Evolutionary conservation across 2,888 invertebrate species (phyloP), one percentile per base, ranked within the genome.

Genomic region (Caenorhabditis afra): DNA sequence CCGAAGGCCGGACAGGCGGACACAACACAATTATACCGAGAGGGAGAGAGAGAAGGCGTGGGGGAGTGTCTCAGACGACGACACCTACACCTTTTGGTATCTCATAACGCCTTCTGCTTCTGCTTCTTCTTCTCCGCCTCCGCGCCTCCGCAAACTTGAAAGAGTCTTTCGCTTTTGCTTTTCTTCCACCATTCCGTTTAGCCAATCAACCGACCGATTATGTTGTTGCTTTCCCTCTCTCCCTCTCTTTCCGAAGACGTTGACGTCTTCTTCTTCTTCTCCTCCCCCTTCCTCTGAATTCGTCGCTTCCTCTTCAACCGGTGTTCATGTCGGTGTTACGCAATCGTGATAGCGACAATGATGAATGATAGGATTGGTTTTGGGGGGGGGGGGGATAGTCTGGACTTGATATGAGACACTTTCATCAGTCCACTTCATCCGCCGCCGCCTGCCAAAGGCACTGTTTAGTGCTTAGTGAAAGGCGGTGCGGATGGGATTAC

Each of bases 151-250:
- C n/a, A 55, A 62, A 62, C 70, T 71, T 71, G 70, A 70, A 70
- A 70, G 59, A n/a, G n/a, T n/a, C n/a, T n/a, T n/a, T n/a, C n/a
- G 12, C 68, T n/a, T 59, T 14, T 16, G 3, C 35, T 14, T 7
- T 3, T 8, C 7, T 11, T 10, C 44, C 52, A 53, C 53, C 66
- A 55, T 55, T 70, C 62, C 71, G 71, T 71, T 71, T 71, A 71
- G 71, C 71, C 71, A 71, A 71, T 71, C 71, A 71, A 62, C 71
- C 62, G 57, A 52, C 59, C 68, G 68, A 70, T 70, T 70, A 70
- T 64, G 71, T 70, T 59, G 61, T 64, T 71, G 62, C 71, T 52
- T 44, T 22, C 39, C 49, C 41, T 50, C 49, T n/a, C 22, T 45
- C 35, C 35, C 4, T 22, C 62, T 49, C 16, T 22, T 29, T 61